These are phyloP conservation scores for Meiosimyza platycephala DNA, from an alignment of 2,888 invertebrate genomes.

Conservation along the genomic window DNA sequence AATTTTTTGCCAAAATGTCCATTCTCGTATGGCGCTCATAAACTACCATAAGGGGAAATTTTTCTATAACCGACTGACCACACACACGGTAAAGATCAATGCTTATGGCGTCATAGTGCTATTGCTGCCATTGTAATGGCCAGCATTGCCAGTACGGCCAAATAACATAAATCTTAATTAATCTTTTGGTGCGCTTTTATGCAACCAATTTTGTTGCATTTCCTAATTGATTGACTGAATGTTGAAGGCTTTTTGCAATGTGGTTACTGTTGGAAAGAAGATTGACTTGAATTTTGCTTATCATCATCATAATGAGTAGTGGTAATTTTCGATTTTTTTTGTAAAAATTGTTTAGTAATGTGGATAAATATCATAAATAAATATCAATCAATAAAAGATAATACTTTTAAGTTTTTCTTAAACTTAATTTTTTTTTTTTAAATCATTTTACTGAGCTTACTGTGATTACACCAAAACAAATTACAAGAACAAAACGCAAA, in stretches of 20 bases:
- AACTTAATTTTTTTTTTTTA: no score
- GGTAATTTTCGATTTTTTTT: no score
- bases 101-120: not conserved
- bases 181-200: conserved; percentile 15
- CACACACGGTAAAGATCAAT: not conserved
- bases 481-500: no score
- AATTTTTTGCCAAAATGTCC: conserved; percentile 20
- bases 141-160: conserved; percentile 1
- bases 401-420: no score
- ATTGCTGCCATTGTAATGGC: conserved; percentile 5
- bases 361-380: no score
- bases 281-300: no score
- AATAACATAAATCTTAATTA: conserved; percentile 30
- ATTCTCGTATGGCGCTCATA: conserved; percentile 5
- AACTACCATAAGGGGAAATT: conserved; percentile 13
- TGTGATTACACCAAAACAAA: no score
- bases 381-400: no score
- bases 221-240: conserved; percentile 7
- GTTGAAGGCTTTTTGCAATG: conserved; percentile 3
- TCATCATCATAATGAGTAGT: no score
- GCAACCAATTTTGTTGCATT: conserved; percentile 1
- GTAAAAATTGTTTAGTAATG: no score
- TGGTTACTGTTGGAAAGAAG: no score
- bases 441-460: no score
- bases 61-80: conserved; percentile 6